Percentiles rank a stretch among this genome's conserved stretches.
These are phyloP conservation scores for Xiphorhynchus erythropygius DNA, from an alignment of 2,797 vertebrate species.

Conservation along the genomic window DNA sequence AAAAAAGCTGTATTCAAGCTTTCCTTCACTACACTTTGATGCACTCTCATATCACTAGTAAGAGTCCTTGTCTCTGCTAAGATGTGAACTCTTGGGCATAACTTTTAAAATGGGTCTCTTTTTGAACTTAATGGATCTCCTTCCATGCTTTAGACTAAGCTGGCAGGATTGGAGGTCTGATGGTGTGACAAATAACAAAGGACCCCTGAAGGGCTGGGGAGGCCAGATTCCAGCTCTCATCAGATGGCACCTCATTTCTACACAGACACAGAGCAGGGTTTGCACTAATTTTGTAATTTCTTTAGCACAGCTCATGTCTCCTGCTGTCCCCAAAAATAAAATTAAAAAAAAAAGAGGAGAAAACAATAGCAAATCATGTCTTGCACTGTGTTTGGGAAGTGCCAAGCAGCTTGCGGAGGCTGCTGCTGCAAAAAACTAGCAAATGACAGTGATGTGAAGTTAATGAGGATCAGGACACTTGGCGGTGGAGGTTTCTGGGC, in stretches of 20 bases:
- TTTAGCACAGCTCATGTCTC: background rate
- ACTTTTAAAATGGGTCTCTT: background rate
- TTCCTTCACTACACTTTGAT: background rate
- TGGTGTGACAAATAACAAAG: slow-evolving; percentile 1
- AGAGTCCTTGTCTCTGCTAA: background rate
- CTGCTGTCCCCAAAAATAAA: background rate
- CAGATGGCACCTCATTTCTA: background rate
- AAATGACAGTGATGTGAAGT: slow-evolving; percentile 48
- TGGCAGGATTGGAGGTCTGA: background rate
- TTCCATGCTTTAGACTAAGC: background rate
- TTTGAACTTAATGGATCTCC: background rate
- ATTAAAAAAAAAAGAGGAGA: background rate
- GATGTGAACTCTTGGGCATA: background rate
- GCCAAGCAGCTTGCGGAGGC: background rate
- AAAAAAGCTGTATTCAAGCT: background rate
- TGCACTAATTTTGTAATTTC: slow-evolving; percentile 17
- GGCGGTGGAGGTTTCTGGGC: slow-evolving; percentile 28
- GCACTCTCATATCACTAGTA: background rate
- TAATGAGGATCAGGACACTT: slow-evolving; percentile 63
- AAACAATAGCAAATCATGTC: slow-evolving; percentile 23
- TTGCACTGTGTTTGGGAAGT: slow-evolving; percentile 15
- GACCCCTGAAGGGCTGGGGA: background rate
- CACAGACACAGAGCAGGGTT: background rate
- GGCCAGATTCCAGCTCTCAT: slow-evolving; percentile 6
- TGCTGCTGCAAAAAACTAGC: background rate